A percentile compares a stretch with the other conserved stretches of the same genome.
phyloP scores from a whole-genome alignment of 2,797 vertebrate genomes.

The Nannoperca obscura region DNA sequence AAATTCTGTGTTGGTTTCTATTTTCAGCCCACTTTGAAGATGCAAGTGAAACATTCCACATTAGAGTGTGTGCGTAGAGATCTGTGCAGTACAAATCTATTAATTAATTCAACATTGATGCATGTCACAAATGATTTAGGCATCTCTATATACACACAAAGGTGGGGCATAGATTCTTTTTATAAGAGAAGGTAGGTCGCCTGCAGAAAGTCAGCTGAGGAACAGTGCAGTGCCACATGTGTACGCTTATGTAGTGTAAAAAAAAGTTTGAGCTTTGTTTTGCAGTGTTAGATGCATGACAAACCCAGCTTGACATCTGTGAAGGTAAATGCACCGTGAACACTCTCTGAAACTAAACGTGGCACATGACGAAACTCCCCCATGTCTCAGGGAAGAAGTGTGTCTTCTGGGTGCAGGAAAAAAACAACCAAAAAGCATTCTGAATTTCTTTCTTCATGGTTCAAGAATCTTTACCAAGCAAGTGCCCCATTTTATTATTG shows the following conservation, averaged over 20 bases:
- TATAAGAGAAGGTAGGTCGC: slow-evolving; percentile 17
- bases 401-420: slow-evolving; percentile 21
- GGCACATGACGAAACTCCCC: slow-evolving; percentile 35
- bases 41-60: slow-evolving; percentile 1
- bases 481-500: slow-evolving; percentile 17
- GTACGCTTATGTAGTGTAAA: background rate
- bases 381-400: slow-evolving; percentile 7
- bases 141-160: background rate
- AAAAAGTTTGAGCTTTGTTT: slow-evolving; percentile 15
- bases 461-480: slow-evolving; percentile 1
- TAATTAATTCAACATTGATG: slow-evolving; percentile 34
- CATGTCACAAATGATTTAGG: slow-evolving; percentile 26
- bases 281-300: slow-evolving; percentile 21
- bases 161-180: background rate
- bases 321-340: slow-evolving; percentile 47
- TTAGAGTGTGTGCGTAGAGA: background rate
- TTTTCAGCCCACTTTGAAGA: slow-evolving; percentile 52
- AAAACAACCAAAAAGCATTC: slow-evolving; percentile 14
- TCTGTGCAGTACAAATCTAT: background rate
- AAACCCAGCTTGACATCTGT: slow-evolving; percentile 44
- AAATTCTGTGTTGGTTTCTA: slow-evolving; percentile 30
- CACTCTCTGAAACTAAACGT: slow-evolving; percentile 26
- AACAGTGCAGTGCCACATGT: background rate
- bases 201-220: background rate
- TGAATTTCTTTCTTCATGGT: slow-evolving; percentile 15